phyloP scores from a whole-genome alignment of 2,888 invertebrate species.

The Lysandra bellargus region DNA sequence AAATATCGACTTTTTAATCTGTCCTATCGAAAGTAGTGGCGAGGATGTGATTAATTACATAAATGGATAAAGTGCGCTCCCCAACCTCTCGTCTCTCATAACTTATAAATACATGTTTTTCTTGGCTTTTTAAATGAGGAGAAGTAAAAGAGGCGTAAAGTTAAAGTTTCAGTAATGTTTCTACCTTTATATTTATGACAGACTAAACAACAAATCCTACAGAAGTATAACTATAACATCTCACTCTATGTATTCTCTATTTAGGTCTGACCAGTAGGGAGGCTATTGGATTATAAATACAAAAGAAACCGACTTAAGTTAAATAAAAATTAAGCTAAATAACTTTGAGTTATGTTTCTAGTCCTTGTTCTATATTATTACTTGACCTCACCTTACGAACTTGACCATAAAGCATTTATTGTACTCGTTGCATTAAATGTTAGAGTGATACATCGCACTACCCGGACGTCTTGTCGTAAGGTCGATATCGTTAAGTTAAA shows the following conservation, averaged over 20 bases:
- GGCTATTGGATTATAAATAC: not conserved
- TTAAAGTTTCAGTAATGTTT: too few species aligned
- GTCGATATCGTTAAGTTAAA: conserved; percentile 9
- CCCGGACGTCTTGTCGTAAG: conserved; percentile 10
- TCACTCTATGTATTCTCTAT: too few species aligned
- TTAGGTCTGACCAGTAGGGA: too few species aligned
- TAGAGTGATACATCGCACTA: conserved; percentile 16
- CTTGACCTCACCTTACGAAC: not conserved
- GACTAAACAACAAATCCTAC: too few species aligned
- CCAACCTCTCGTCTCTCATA: not conserved
- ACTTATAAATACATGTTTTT: not conserved
- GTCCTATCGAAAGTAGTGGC: not conserved
- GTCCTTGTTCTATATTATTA: too few species aligned
- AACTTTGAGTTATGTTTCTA: not conserved
- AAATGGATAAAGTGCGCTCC: not conserved
- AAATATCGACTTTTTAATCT: not conserved
- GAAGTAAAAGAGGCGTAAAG: not conserved
- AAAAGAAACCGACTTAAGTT: not conserved
- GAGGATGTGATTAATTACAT: not conserved
- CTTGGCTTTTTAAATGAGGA: not conserved
- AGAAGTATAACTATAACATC: too few species aligned
- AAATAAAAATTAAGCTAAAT: too few species aligned
- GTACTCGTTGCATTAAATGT: not conserved
- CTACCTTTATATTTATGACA: too few species aligned
- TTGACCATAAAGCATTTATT: not conserved